Base-by-base conservation (phyloP, 2,113 vertebrate species). In the Eolophus roseicapilla region DNA sequence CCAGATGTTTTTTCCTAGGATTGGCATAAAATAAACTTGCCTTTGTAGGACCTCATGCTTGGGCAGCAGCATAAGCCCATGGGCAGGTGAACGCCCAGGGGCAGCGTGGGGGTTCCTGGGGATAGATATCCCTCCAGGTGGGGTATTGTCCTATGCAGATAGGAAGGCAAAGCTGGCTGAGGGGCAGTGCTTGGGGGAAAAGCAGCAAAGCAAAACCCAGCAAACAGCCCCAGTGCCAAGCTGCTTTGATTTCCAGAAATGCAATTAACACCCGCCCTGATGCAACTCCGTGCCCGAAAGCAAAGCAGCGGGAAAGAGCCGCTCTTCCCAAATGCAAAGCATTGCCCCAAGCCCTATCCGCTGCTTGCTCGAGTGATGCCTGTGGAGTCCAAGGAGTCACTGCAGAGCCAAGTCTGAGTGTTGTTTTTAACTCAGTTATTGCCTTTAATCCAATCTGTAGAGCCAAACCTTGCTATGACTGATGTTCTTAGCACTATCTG, bases 231-330 rank as follows among this genome's bases (percentile, higher is more conserved):
- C 43, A 9, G 69, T 25, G 9, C 37, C 0, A 4, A 5, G 25
- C 74, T 17, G 71, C 92, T 95, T 92, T 93, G 94, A 92, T 95
- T 93, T 92, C 70, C 77, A 89, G 77, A 69, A 78, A 92, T 15
- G 57, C 84, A 94, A 92, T 96, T 95, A 94, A 55, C 94, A 91
- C 83, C 62, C 3, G 0, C 24, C 24, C 29, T 0, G 2, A 12
- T 43, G 27, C 59, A 62, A 28, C 35, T 89, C 74, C 0, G 1
- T 5, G 33, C 29, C 2, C 3, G 68, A 46, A 60, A 67, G 71
- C 0, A 6, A 87, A 70, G 24, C 86, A 86, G 81, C 19, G 1
- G 93, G 82, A 63, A 85, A 75, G 65, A 90, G 67, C 43, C 1
- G 8, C n/a, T 87, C 57, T 82, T 91, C 81, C 77, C 41, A 76